Percentiles rank a stretch among this genome's conserved stretches.
phyloP scores from a whole-genome alignment of 2,888 invertebrate genomes.

The Apotomis betuletana region DNA sequence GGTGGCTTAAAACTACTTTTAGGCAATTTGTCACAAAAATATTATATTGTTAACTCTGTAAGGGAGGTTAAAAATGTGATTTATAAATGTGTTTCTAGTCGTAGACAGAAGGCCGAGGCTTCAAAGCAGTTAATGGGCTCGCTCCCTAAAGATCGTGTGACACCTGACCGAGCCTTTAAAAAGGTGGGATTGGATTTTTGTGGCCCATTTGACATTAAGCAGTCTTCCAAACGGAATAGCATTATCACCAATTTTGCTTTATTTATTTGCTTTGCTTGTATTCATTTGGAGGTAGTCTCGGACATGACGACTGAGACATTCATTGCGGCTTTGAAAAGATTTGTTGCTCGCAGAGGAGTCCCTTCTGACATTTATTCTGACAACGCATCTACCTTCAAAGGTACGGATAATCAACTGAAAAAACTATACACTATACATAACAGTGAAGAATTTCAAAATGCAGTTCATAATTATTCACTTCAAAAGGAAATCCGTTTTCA shows the following conservation, averaged over 20 bases:
- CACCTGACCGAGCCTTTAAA: background rate
- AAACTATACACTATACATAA: constrained; percentile 11
- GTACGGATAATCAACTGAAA: constrained; percentile 10
- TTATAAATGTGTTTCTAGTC: too few species aligned
- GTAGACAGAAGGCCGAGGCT: too few species aligned
- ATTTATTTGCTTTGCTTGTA: constrained; percentile 30
- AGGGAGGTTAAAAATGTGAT: too few species aligned
- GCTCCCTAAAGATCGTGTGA: background rate
- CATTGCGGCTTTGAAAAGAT: constrained; percentile 5
- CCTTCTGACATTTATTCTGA: constrained; percentile 12
- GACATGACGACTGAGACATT: constrained; percentile 11
- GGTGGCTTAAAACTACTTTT: too few species aligned
- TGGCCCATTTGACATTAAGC: constrained; percentile 2
- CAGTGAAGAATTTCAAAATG: background rate
- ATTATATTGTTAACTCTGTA: too few species aligned
- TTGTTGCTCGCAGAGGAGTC: constrained; percentile 4
- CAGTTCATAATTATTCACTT: background rate
- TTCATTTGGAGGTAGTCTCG: constrained; percentile 14
- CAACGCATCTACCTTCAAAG: constrained; percentile 9
- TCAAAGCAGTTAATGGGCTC: background rate
- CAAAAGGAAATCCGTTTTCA: background rate
- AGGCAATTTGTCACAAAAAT: too few species aligned
- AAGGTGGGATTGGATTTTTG: background rate
- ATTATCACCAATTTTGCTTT: constrained; percentile 1
- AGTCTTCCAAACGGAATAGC: constrained; percentile 1